These are phyloP conservation scores for Willowsia nigromaculata DNA, from an alignment of 2,888 invertebrate genomes.

Conservation along the genomic window DNA sequence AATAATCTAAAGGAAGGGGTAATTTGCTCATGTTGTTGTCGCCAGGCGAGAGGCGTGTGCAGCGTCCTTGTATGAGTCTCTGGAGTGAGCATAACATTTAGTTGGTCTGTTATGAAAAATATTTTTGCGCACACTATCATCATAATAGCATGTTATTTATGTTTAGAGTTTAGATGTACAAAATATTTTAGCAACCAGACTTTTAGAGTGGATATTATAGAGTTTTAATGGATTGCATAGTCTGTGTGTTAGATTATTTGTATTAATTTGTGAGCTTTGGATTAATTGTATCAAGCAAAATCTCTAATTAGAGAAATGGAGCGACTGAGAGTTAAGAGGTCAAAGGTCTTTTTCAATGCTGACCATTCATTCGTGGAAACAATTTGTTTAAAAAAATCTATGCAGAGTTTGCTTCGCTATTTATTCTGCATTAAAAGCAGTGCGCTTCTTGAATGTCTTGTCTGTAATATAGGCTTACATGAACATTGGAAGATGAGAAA, in stretches of 20 bases:
- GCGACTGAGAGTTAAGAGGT: not conserved
- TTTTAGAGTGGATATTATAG: no score
- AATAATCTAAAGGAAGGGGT: not conserved
- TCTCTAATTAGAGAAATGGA: constrained; percentile 3
- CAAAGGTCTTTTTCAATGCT: not conserved
- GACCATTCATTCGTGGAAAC: not conserved
- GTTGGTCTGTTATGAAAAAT: no score
- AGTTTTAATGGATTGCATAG: no score
- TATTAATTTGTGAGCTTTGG: no score
- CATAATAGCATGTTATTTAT: no score
- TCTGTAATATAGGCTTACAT: not conserved
- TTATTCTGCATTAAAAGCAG: no score
- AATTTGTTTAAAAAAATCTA: not conserved
- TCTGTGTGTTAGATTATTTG: no score
- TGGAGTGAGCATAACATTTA: not conserved
- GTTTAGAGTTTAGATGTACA: no score
- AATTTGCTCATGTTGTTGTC: not conserved
- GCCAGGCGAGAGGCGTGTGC: not conserved
- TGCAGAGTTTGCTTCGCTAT: no score
- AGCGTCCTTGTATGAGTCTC: not conserved
- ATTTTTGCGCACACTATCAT: no score
- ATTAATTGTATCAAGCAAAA: not conserved
- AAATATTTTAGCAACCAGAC: no score
- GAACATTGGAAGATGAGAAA: not conserved
- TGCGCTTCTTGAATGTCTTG: not conserved